These are phyloP conservation scores for Lagenorhynchus albirostris DNA, from an alignment of 2,113 vertebrate species.

Conservation along the genomic window DNA sequence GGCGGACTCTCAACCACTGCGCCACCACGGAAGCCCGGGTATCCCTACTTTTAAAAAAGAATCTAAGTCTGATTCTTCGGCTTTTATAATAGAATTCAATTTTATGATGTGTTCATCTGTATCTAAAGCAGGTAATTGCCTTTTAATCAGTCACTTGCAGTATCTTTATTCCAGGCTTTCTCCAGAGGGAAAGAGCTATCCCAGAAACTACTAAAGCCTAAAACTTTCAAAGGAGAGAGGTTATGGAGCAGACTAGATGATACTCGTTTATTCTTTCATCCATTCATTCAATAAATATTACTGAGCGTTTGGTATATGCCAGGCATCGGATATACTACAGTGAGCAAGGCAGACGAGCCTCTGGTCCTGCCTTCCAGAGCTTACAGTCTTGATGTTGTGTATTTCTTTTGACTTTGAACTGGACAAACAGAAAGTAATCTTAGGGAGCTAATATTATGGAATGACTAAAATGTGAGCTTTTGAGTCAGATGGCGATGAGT, in stretches of 20 bases:
- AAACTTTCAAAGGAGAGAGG: neutral
- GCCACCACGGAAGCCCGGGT: too few relatives aligned
- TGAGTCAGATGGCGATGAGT: neutral
- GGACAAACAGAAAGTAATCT: neutral
- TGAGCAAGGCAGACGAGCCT: neutral
- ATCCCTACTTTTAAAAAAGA: neutral
- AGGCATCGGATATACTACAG: neutral
- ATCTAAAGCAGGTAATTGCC: neutral
- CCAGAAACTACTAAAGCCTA: neutral
- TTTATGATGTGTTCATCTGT: neutral
- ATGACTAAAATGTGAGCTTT: neutral
- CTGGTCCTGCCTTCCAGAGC: neutral
- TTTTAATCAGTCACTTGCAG: neutral
- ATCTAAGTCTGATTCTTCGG: neutral
- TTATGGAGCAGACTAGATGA: neutral
- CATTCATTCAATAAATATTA: neutral
- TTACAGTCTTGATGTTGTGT: neutral
- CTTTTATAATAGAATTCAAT: neutral
- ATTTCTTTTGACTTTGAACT: conserved; percentile 24
- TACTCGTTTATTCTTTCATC: neutral
- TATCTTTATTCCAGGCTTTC: neutral
- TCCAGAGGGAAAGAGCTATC: neutral
- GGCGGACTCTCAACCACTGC: too few relatives aligned
- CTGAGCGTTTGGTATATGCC: neutral
- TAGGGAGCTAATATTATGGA: neutral